A percentile compares a stretch with the other conserved stretches of the same genome.
phyloP scores from a whole-genome alignment of 2,113 vertebrate species.

The Paradisaea rubra region DNA sequence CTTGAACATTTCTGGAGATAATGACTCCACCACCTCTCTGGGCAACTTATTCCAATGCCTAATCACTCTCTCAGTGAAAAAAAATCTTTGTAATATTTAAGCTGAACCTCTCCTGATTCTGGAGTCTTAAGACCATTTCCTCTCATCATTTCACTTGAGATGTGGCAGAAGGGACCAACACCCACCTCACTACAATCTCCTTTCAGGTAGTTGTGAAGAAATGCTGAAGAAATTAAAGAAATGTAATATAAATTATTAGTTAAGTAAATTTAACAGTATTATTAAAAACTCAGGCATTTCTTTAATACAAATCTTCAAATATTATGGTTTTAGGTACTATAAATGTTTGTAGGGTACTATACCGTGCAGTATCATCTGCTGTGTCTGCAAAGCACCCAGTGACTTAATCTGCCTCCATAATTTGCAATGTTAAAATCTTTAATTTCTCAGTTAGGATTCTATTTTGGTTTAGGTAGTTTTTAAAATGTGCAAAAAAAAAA shows the following conservation, averaged over 20 bases:
- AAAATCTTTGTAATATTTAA: background rate
- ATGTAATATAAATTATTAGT: slow-evolving; percentile 2
- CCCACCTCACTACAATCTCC: background rate
- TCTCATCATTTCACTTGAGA: background rate
- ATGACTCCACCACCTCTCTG: background rate
- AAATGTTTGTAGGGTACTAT: background rate
- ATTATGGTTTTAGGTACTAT: background rate
- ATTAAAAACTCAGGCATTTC: background rate
- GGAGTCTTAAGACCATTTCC: background rate
- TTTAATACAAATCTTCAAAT: background rate
- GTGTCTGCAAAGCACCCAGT: background rate
- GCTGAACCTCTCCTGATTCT: background rate
- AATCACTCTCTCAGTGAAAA: no score
- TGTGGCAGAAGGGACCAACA: background rate
- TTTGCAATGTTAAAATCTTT: background rate
- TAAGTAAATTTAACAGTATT: background rate
- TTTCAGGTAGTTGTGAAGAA: background rate
- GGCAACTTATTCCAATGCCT: background rate
- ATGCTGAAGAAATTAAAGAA: slow-evolving; percentile 17
- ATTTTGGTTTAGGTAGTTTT: background rate
- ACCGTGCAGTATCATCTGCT: background rate
- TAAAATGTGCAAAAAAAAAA: background rate
- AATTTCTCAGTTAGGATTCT: background rate
- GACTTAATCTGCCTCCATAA: background rate
- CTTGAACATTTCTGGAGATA: background rate